These are phyloP conservation scores for Litoditis marina DNA, from an alignment of 2,888 invertebrate species.

Conservation along the genomic window DNA sequence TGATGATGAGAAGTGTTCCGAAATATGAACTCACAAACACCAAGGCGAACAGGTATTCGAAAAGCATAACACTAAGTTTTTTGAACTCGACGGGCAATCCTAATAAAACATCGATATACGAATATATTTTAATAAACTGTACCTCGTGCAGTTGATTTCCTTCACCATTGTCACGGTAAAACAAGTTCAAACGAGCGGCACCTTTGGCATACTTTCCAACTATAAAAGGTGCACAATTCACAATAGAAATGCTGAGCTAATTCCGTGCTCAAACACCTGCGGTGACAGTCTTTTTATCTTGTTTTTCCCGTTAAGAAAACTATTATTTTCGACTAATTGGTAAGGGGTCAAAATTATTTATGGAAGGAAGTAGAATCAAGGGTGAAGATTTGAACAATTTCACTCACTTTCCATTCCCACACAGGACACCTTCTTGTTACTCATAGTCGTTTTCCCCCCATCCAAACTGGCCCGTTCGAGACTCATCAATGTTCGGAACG, in stretches of 20 bases:
- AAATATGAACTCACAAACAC: too few species aligned
- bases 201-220: conserved; percentile 22
- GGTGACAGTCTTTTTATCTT: too few species aligned
- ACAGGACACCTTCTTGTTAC: conserved; percentile 41
- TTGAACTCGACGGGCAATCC: too few species aligned
- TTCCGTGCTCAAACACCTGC: too few species aligned
- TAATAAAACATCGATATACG: background rate
- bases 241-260: background rate
- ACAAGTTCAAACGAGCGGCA: conserved; percentile 42
- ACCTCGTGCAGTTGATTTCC: conserved; percentile 51
- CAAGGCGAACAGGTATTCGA: too few species aligned
- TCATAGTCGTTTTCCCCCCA: conserved; percentile 30
- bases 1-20: too few species aligned
- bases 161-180: conserved; percentile 46
- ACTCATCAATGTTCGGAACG: conserved; percentile 49
- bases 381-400: background rate
- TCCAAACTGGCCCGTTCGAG: conserved; percentile 30
- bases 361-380: background rate
- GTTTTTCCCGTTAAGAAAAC: too few species aligned
- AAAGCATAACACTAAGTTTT: background rate
- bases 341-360: too few species aligned
- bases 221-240: conserved; percentile 7
- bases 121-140: background rate
- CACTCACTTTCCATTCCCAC: conserved; percentile 47
- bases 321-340: too few species aligned